Evolutionary conservation across 2,888 invertebrate genomes (phyloP), one percentile per base, ranked within the genome.

Genomic region (Drosophila monieri): DNA sequence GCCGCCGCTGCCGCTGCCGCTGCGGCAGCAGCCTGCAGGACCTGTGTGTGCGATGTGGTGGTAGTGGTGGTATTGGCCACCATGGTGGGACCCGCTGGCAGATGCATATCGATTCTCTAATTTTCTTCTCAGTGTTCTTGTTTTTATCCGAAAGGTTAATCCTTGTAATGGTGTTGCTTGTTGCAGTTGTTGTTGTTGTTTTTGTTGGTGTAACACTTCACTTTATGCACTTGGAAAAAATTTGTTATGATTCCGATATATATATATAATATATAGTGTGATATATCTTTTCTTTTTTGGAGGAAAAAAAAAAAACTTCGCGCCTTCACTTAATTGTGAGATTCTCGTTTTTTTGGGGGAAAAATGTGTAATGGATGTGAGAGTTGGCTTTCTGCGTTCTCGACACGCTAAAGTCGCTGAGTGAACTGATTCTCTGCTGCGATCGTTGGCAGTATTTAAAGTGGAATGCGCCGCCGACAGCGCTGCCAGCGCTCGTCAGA

Each of bases 361-460:
- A 0, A 9, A 8, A 27, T 3, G 9, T 27, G 6, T 8, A 27
- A 27, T 27, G 27, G 27, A 27, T 27, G 27, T 27, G 27, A 27
- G 27, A 27, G 12, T 46, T n/a, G 14, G n/a, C 25, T 27, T 27
- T 49, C 64, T 43, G 62, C 74, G 90, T 91, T 89, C 89, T 88
- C 85, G 87, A 86, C 90, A 88, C 90, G 89, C 84, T 90, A 90
- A 91, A 90, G 91, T 91, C 91, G 90, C 89, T 90, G 86, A 89
- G 89, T 90, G 89, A 92, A 92, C 92, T 92, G 91, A 90, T 88
- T 90, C 89, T 89, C 89, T 85, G 89, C 83, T 85, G 78, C 88
- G 90, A 90, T 91, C 91, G 89, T 89, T 90, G 88, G 68, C 89
- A 89, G 90, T 91, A 91, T 91, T 90, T 91, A 88, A 90, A 90